These are phyloP conservation scores for Phortica variegata DNA, from an alignment of 1,140 invertebrate genomes.

Conservation along the genomic window DNA sequence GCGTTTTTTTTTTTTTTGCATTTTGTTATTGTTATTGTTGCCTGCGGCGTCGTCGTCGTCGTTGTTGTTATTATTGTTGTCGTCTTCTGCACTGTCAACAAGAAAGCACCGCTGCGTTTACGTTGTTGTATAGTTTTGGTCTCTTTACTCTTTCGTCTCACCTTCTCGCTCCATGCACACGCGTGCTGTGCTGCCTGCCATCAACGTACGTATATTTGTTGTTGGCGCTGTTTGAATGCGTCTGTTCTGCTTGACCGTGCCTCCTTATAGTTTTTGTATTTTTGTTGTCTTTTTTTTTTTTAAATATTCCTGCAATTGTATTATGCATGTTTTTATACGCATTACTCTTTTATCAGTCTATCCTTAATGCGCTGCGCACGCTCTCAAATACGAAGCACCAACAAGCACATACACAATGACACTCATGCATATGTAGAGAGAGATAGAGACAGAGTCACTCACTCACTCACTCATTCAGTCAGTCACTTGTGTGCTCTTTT, in stretches of 20 bases:
- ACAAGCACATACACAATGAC: too few species aligned
- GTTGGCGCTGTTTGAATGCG: slow-evolving; percentile 28
- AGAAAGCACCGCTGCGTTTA: too few species aligned
- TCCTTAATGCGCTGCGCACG: slow-evolving; percentile 22
- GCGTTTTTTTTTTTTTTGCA: not conserved
- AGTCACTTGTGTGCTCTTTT: slow-evolving; percentile 4
- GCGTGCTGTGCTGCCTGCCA: slow-evolving; percentile 11
- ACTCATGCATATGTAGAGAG: too few species aligned
- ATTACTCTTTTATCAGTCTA: slow-evolving; percentile 45
- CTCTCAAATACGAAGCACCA: too few species aligned
- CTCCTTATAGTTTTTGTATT: too few species aligned
- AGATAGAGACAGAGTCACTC: too few species aligned
- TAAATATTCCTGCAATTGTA: slow-evolving; percentile 28
- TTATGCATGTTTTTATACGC: slow-evolving; percentile 46
- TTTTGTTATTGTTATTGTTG: too few species aligned
- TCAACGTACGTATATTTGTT: slow-evolving; percentile 12
- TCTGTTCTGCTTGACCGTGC: too few species aligned
- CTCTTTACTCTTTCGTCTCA: slow-evolving; percentile 9
- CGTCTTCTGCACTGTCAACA: too few species aligned
- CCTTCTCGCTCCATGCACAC: slow-evolving; percentile 7
- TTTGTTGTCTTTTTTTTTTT: slow-evolving; percentile 23
- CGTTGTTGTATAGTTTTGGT: too few species aligned
- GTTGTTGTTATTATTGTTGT: too few species aligned
- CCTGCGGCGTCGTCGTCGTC: too few species aligned
- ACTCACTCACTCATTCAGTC: slow-evolving; percentile 1